Percentiles rank a stretch among this genome's conserved stretches.
These are phyloP conservation scores for Oryctolagus cuniculus DNA, from an alignment of 2,113 vertebrate species.

Conservation along the genomic window DNA sequence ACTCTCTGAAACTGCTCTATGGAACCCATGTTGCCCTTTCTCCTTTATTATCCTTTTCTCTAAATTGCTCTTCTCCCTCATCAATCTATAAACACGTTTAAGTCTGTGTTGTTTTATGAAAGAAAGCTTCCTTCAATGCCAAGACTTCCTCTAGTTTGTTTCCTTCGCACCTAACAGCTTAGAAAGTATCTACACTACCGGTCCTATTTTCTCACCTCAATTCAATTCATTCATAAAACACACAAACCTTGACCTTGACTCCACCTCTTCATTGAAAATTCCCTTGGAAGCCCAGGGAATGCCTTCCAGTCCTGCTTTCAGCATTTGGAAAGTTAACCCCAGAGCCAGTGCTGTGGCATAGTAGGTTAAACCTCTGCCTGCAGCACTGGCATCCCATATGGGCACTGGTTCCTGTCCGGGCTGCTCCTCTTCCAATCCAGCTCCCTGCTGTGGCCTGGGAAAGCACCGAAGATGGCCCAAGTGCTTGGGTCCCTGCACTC, in stretches of 20 bases:
- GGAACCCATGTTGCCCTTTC: not conserved
- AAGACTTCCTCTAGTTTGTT: not conserved
- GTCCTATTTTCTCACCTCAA: not conserved
- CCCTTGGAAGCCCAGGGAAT: not conserved
- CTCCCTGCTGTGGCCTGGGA: too few relatives aligned
- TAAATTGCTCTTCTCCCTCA: not conserved
- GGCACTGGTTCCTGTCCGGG: too few relatives aligned
- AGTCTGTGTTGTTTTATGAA: not conserved
- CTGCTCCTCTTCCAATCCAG: too few relatives aligned
- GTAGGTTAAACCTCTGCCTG: too few relatives aligned
- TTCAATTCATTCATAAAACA: not conserved
- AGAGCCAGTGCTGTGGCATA: too few relatives aligned
- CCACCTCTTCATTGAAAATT: not conserved
- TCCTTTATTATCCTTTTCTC: not conserved
- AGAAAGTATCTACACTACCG: not conserved
- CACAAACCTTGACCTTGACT: not conserved
- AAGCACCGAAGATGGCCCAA: too few relatives aligned
- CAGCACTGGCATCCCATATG: too few relatives aligned
- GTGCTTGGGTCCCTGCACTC: too few relatives aligned
- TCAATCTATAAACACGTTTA: not conserved
- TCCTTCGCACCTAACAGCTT: not conserved
- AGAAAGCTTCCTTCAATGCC: not conserved
- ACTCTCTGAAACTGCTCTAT: not conserved
- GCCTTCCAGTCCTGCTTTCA: not conserved
- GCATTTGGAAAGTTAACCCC: not conserved